Conservation (phyloP, 2,888 invertebrate genomes). For the Temnothorax unifasciatus region DNA sequence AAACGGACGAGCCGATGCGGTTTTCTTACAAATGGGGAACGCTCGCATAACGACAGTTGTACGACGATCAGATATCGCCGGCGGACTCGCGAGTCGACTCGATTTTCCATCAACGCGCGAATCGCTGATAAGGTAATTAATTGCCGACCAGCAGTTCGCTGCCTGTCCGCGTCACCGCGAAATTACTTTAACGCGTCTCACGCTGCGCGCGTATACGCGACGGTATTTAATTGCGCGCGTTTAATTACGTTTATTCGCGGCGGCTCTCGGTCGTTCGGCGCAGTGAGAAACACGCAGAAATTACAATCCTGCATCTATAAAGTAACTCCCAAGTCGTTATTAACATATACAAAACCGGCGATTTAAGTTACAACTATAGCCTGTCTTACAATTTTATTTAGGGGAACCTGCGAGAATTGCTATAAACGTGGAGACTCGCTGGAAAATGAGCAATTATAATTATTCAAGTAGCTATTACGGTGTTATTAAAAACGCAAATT, state of each 20-base stretch:
- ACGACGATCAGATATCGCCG: constrained; percentile 26
- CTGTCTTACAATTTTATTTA: constrained; percentile 35
- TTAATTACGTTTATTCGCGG: constrained; percentile 61
- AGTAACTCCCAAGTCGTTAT: constrained; percentile 46
- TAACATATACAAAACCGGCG: constrained; percentile 47
- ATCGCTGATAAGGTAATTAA: constrained; percentile 69
- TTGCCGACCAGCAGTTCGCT: constrained; percentile 48
- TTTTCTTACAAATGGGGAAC: constrained; percentile 50
- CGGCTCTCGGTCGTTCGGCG: constrained; percentile 37
- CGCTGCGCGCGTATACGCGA: constrained; percentile 42
- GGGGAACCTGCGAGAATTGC: background rate
- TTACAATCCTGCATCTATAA: constrained; percentile 37
- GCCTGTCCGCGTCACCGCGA: constrained; percentile 48
- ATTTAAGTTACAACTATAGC: constrained; percentile 51
- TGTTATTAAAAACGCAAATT: background rate
- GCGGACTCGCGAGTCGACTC: constrained; percentile 41
- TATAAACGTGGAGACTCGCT: background rate
- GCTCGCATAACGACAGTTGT: constrained; percentile 27
- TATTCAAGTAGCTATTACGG: background rate
- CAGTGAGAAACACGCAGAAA: constrained; percentile 39
- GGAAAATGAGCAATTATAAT: background rate
- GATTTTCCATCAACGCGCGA: constrained; percentile 27
- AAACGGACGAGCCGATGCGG: constrained; percentile 9
- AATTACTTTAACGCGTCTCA: constrained; percentile 67
- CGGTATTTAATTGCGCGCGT: constrained; percentile 62